phyloP scores from a whole-genome alignment of 1,140 invertebrate species.

The Drosophila orena region DNA sequence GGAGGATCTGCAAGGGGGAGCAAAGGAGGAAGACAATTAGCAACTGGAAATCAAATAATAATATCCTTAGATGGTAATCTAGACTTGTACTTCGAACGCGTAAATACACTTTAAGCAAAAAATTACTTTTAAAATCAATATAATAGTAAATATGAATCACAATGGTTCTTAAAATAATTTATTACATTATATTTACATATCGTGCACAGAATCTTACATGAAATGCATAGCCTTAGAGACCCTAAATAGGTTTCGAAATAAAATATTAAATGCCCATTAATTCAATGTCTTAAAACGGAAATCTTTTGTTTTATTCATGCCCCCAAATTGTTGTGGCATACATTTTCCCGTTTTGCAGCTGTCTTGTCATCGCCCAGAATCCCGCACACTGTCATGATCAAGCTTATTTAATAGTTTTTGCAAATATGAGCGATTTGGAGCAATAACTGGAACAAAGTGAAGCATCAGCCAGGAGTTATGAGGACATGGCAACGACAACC shows the following conservation, averaged over 20 bases:
- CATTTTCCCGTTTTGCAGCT: neutral
- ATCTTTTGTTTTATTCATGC: neutral
- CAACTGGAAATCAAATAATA: neutral
- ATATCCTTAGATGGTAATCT: neutral
- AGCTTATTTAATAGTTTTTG: conserved; percentile 72
- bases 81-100: neutral
- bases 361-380: conserved; percentile 25
- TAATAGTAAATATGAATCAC: too few relatives aligned
- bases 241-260: neutral
- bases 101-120: too few relatives aligned
- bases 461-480: conserved; percentile 69
- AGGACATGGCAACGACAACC: conserved; percentile 40
- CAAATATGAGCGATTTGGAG: conserved; percentile 73
- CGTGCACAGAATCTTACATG: too few relatives aligned
- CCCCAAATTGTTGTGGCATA: neutral
- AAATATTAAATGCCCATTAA: too few relatives aligned
- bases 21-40: conserved; percentile 19
- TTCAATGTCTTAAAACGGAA: neutral
- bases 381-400: conserved; percentile 34
- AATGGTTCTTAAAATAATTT: too few relatives aligned
- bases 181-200: too few relatives aligned
- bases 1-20: conserved; percentile 91
- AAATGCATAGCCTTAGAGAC: too few relatives aligned
- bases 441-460: conserved; percentile 57
- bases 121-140: too few relatives aligned